phyloP scores from a whole-genome alignment of 2,797 vertebrate species.

The Cygnus olor region DNA sequence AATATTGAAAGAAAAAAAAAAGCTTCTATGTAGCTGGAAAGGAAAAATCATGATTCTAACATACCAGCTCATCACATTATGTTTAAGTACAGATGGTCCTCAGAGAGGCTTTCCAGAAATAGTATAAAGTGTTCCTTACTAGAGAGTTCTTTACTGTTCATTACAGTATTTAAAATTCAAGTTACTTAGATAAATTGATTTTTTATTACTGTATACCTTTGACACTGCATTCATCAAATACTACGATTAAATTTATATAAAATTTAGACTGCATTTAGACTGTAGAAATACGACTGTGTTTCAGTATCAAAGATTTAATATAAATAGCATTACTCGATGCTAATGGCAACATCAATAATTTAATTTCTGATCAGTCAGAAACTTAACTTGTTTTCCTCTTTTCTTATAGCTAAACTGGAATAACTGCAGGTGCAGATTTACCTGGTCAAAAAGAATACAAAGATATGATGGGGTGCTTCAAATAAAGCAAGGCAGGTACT shows the following conservation, averaged over 20 bases:
- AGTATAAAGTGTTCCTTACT: neutral
- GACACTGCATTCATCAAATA: neutral
- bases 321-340: neutral
- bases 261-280: neutral
- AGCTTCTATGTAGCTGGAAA: neutral
- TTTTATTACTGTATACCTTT: neutral
- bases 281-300: neutral
- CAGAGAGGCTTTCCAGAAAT: neutral
- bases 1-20: neutral
- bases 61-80: neutral
- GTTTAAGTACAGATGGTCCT: neutral
- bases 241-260: neutral
- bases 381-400: neutral
- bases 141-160: neutral
- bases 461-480: neutral
- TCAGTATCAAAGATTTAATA: neutral
- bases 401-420: neutral
- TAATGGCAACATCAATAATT: neutral
- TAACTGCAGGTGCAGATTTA: neutral
- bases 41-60: neutral
- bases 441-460: neutral
- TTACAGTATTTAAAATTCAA: neutral
- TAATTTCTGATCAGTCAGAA: neutral
- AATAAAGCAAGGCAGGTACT: neutral
- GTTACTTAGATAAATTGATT: neutral